Evolutionary conservation across 2,113 vertebrate species (phyloP).

Genomic region (Salvelinus fontinalis): DNA sequence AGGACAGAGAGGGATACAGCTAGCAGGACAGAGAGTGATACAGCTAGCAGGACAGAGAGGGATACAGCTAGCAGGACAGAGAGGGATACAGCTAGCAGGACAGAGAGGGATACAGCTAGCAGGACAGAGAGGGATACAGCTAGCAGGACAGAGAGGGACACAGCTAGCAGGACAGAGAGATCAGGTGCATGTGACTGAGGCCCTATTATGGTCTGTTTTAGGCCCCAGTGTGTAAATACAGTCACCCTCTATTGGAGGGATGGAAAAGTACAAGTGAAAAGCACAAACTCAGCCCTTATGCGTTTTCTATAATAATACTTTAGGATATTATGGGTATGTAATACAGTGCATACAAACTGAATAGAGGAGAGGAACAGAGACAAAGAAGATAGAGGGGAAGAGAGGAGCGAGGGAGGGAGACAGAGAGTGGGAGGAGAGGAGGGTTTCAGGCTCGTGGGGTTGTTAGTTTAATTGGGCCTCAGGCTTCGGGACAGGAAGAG

Average conservation of each 20-base stretch:
- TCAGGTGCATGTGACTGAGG: not conserved
- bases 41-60: too few relatives aligned
- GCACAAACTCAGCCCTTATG: not conserved
- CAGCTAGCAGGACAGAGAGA: slow-evolving; percentile 5
- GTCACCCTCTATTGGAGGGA: slow-evolving; percentile 24
- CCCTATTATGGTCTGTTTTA: not conserved
- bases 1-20: too few relatives aligned
- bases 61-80: too few relatives aligned
- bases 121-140: too few relatives aligned
- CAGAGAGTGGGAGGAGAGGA: not conserved
- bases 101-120: not conserved
- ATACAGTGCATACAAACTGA: not conserved
- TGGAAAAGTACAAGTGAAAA: not conserved
- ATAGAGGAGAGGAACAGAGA: not conserved
- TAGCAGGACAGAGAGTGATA: too few relatives aligned
- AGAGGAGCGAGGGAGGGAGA: slow-evolving; percentile 8
- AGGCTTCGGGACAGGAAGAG: slow-evolving; percentile 61
- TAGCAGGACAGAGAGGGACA: too few relatives aligned
- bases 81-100: too few relatives aligned
- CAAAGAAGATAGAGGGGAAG: slow-evolving; percentile 1
- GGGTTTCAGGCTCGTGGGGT: slow-evolving; percentile 36
- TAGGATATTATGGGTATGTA: not conserved
- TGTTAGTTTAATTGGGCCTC: slow-evolving; percentile 79
- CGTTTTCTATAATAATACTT: not conserved
- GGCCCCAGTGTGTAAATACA: not conserved